Evolutionary conservation across 2,113 vertebrate species (phyloP), one percentile per base, ranked within the genome.

Genomic region (Callocephalon fimbriatum): DNA sequence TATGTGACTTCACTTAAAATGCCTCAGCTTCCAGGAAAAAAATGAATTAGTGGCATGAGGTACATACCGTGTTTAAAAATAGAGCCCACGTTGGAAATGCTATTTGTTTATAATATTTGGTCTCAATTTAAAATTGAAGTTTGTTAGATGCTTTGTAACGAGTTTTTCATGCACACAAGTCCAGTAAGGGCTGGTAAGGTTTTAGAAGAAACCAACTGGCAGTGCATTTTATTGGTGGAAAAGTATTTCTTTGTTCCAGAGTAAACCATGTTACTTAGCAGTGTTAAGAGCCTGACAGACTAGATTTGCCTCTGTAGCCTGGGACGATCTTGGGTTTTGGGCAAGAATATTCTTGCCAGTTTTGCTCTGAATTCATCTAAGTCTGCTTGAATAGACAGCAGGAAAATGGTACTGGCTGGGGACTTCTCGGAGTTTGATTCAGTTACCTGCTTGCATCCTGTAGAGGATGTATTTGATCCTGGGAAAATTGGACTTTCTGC

Each of bases 211-310:
- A 37, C 14, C 12, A 5, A 67, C 65, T 91, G 89, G 76, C 65
- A 78, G 2, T 1, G 3, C 7, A 6, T 93, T 94, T 95, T 95
- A 67, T 77, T 74, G 86, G 72, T 90, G 74, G 53, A 40, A 50
- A 90, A 93, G 37, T 80, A 70, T 93, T 93, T 84, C 77, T 94
- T 93, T 94, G 86, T 95, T 94, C 76, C 3, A 27, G 47, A 73
- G 75, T 71, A 74, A 94, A 48, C 56, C 42, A 12, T 9, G 40
- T 92, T 58, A n/a, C 37, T 95, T 63, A 81, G 68, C 50, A 27
- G 67, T 27, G 54, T 82, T 77, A 12, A 50, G 78, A 93, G 81
- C 77, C 70, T 0, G 1, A 58, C 58, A 73, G 81, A 40, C 56
- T 88, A 1, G 0, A 63, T 86, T 81, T 80, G 47, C 38, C 80